Base-by-base conservation (phyloP, 2,888 invertebrate species). In the Apamea crenata region DNA sequence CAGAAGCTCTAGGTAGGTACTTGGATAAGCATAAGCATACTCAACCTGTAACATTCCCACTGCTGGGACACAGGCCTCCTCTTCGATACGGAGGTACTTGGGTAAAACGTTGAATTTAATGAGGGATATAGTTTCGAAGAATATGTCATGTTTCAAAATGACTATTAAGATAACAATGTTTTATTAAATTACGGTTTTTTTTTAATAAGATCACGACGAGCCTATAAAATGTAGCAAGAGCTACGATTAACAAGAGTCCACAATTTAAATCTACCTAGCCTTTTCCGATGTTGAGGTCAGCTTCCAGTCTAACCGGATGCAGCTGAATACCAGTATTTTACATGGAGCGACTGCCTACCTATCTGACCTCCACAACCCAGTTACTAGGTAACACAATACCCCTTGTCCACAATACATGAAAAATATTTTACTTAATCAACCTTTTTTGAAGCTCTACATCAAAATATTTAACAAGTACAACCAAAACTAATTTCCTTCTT, bases 401-500 rank as follows among this genome's bases (percentile, higher is more conserved):
- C 12, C 12, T 56, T 56, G 25, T 56, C 56, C 5, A n/a, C 2
- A 70, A 25, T 47, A 21, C 21, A 70, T 10, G 0, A 25, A 69
- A 69, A 25, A 25, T 32, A 32, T 32, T 8, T 32, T 36, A 36
- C 5, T 36, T 8, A 50, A 69, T 16, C 8, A 32, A 53, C 21
- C 8, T 63, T 25, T 25, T 36, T 36, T 2, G 3, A n/a, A 70
- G 53, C 53, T 36, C 50, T 73, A 53, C 29, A 87, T 84, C 84
- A 87, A 74, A 84, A 87, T 74, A 73, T 74, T 85, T 80, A 69
- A 74, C 85, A 75, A 77, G 63, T 50, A 61, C 66, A 5, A 76
- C 63, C 50, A 69, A 81, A 85, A 85, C 88, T 70, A 85, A 87
- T 79, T 85, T 66, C 72, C 53, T 85, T 87, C 80, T 85, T 85